Evolutionary conservation across 2,797 vertebrate genomes (phyloP).

Genomic region (Micropoecilia bifurca): DNA sequence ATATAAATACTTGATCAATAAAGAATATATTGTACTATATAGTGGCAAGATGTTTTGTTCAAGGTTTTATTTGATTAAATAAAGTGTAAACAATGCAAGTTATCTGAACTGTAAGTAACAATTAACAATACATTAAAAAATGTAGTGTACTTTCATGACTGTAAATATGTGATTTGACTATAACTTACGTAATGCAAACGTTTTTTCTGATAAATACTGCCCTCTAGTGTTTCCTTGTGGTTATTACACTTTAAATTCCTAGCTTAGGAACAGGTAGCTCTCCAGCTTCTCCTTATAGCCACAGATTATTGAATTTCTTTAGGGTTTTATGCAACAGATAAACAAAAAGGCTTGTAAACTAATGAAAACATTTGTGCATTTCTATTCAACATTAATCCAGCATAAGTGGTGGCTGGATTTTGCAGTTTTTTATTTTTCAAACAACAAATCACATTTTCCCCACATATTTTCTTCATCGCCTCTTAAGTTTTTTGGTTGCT

Average conservation of each 20-base stretch:
- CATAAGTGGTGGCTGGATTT: too few relatives aligned
- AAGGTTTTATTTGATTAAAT: neutral
- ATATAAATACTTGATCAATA: neutral
- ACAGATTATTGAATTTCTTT: neutral
- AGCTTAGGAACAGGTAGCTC: neutral
- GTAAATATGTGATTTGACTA: neutral
- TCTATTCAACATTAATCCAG: neutral
- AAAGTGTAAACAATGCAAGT: neutral
- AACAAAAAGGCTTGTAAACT: neutral
- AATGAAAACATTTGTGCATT: neutral
- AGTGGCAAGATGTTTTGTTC: neutral
- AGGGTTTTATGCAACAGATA: neutral
- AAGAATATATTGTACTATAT: neutral
- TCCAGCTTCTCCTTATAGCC: neutral
- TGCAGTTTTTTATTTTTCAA: neutral
- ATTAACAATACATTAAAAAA: neutral
- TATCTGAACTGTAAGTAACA: neutral
- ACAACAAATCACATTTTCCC: neutral
- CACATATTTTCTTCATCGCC: neutral
- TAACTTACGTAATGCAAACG: neutral
- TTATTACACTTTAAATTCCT: neutral
- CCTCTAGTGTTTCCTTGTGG: neutral
- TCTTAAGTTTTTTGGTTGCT: neutral
- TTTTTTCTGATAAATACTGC: conserved; percentile 15
- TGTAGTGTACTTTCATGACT: neutral